Conservation (phyloP, 2,113 vertebrate genomes). For the Oreochromis tanganicae region DNA sequence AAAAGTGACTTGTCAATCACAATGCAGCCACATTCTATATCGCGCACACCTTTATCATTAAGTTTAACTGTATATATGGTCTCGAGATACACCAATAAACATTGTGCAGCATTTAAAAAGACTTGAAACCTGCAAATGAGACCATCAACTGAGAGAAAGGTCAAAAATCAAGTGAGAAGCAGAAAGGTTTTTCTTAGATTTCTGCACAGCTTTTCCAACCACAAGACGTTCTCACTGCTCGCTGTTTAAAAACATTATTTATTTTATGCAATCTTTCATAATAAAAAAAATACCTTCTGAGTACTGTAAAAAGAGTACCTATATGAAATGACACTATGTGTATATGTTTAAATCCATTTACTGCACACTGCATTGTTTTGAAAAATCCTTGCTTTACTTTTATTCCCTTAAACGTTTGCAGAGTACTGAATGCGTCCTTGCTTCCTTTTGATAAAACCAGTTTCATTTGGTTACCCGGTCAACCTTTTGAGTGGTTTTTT, state of each 20-base stretch:
- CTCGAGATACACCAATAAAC: background rate
- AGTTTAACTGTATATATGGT: background rate
- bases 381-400: background rate
- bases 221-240: rapidly evolving
- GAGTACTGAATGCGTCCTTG: background rate
- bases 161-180: background rate
- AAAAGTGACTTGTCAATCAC: background rate
- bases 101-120: background rate
- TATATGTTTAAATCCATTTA: background rate
- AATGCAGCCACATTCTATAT: background rate
- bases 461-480: background rate
- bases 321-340: background rate
- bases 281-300: background rate
- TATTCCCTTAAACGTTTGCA: background rate
- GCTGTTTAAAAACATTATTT: background rate
- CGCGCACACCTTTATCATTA: background rate
- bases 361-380: background rate
- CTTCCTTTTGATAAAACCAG: background rate
- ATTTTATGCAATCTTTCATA: background rate
- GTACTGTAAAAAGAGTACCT: background rate
- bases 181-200: background rate
- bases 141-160: background rate
- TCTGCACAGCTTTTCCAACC: background rate
- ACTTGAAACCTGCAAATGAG: background rate
- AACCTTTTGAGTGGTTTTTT: background rate